Evolutionary conservation across 2,888 invertebrate species (phyloP), one percentile per base, ranked within the genome.

Genomic region (Tuberolachnus salignus): DNA sequence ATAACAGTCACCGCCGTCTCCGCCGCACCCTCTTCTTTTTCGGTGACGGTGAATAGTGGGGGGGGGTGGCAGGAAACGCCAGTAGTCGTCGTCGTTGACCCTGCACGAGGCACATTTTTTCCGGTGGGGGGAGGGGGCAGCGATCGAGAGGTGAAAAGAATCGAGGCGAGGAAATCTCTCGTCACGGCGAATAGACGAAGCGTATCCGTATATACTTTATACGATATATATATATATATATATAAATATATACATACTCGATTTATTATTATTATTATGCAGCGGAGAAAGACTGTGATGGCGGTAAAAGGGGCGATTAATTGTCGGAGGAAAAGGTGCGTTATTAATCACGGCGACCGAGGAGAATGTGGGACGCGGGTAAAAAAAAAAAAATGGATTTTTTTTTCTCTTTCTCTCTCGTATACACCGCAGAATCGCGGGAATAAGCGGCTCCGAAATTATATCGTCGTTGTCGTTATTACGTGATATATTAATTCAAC

Each of bases 11-110:
- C n/a, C 70, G 11, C 70, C 55, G 14, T 34, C 49, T n/a, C 66
- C 57, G 46, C 63, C 42, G 73, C 73, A 42, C 63, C 63, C 63
- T 34, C 34, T 74, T 73, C 51, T 63, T 53, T 63, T 53, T 64
- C 64, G 72, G 57, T 10, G 51, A 10, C 51, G 21, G 46, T n/a
- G n/a, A n/a, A n/a, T n/a, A n/a, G n/a, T n/a, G 46, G 19, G 11
- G 34, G 16, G 14, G 42, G 16, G 44, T 19, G 8, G 51, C 63
- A 63, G 73, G 73, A 73, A 73, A 63, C 63, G 3, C 3, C 6
- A 34, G 73, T n/a, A 42, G 71, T 46, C 57, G 72, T 46, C 61
- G 73, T 72, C 72, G 53, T 64, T 74, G 73, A 74, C 73, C 73
- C 73, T 42, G 23, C 51, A 42, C 42, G 73, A 73, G 51, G 14